Percentiles rank a stretch among this genome's conserved stretches.
Evolutionary conservation across 2,113 vertebrate genomes (phyloP).

Genomic region (Jacana jacana): DNA sequence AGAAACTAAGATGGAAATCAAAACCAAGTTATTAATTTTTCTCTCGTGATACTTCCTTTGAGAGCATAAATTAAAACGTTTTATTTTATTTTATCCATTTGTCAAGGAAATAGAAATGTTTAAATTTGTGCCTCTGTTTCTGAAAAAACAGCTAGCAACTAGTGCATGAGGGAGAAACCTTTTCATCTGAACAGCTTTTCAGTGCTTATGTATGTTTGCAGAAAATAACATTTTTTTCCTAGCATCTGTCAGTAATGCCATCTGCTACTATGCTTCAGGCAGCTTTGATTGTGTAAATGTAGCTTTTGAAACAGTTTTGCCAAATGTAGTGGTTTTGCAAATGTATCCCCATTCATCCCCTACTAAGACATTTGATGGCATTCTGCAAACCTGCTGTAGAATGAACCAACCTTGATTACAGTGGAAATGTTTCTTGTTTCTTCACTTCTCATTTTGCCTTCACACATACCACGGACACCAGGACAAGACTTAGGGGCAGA

Average conservation of each 20-base stretch:
- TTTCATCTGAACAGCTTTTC: constrained; percentile 14
- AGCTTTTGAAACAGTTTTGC: constrained; percentile 11
- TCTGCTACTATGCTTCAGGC: constrained; percentile 49
- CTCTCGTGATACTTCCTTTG: background rate
- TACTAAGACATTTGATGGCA: background rate
- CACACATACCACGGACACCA: background rate
- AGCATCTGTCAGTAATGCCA: constrained; percentile 44
- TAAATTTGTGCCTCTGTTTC: background rate
- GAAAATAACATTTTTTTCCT: constrained; percentile 33
- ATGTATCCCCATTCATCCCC: background rate
- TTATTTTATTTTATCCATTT: background rate
- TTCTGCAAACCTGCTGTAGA: background rate
- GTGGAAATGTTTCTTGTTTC: background rate
- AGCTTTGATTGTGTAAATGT: constrained; percentile 30
- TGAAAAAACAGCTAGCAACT: background rate
- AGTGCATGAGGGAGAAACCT: background rate
- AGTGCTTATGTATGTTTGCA: constrained; percentile 33
- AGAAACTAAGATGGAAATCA: background rate
- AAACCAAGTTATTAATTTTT: background rate
- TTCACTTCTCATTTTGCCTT: background rate
- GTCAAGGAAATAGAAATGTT: background rate
- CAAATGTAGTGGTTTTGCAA: constrained; percentile 17
- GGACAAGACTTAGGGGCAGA: background rate
- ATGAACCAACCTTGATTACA: background rate
- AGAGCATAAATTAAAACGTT: background rate